A percentile compares a stretch with the other conserved stretches of the same genome.
Evolutionary conservation across 2,113 vertebrate genomes (phyloP).

Genomic region (Spea multiplicata): DNA sequence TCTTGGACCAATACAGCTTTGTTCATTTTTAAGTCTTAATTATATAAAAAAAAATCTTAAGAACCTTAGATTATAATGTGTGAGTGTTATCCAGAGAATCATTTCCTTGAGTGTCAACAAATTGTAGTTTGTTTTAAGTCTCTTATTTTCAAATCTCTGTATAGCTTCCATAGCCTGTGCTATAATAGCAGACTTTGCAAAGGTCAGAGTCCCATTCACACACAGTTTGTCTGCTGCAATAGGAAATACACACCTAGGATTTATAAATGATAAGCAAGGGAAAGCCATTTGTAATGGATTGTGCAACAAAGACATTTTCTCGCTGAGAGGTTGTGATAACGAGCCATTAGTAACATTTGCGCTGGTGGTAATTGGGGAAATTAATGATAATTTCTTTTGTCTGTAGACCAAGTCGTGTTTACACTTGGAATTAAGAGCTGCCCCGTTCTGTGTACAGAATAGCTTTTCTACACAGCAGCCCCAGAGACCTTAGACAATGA

Average conservation of each 20-base stretch:
- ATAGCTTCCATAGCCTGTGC: neutral
- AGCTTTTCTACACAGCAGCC: slow-evolving; percentile 14
- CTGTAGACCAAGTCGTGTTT: slow-evolving; percentile 68
- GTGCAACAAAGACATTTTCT: slow-evolving; percentile 69
- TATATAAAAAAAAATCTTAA: no score
- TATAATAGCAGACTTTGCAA: slow-evolving; percentile 8
- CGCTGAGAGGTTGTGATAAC: slow-evolving; percentile 77
- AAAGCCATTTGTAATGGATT: slow-evolving; percentile 74
- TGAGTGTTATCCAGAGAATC: no score
- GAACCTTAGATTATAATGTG: no score
- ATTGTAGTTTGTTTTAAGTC: no score
- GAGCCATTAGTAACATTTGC: slow-evolving; percentile 76
- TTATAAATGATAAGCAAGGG: slow-evolving; percentile 72
- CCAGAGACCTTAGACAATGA: slow-evolving; percentile 22
- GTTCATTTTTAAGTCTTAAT: no score
- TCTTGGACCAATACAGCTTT: no score
- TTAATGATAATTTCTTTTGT: slow-evolving; percentile 76
- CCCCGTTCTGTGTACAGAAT: slow-evolving; percentile 63
- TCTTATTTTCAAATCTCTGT: neutral
- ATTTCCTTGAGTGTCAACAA: no score
- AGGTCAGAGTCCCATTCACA: slow-evolving; percentile 9
- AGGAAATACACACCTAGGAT: slow-evolving; percentile 68
- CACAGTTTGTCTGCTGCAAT: slow-evolving; percentile 39
- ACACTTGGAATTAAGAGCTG: slow-evolving; percentile 71
- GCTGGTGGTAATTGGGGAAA: slow-evolving; percentile 73